A percentile compares a stretch with the other conserved stretches of the same genome.
Evolutionary conservation across 2,888 invertebrate genomes (phyloP).

Genomic region (Marronus borbonicus): DNA sequence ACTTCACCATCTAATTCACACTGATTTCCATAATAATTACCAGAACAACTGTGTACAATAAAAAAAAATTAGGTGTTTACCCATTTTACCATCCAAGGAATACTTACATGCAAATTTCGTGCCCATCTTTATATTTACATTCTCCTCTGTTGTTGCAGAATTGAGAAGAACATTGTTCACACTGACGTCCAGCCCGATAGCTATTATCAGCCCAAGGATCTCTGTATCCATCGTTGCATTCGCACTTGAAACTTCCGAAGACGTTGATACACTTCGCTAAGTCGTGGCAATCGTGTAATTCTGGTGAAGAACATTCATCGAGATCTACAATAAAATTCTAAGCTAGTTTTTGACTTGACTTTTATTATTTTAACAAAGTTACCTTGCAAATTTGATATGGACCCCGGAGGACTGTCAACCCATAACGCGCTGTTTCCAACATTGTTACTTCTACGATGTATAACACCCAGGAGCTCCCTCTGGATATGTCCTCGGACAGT

Average conservation of each 20-base stretch:
- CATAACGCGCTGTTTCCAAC: slow-evolving; percentile 90
- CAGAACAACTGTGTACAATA: slow-evolving; percentile 76
- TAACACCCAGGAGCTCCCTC: slow-evolving; percentile 87
- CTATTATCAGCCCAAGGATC: slow-evolving; percentile 82
- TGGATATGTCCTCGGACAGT: slow-evolving; percentile 84
- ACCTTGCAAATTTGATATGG: slow-evolving; percentile 80
- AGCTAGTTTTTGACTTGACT: background rate
- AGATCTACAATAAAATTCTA: slow-evolving; percentile 74
- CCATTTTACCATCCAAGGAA: too few relatives aligned
- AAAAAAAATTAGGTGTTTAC: background rate
- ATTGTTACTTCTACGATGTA: slow-evolving; percentile 88
- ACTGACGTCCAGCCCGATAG: slow-evolving; percentile 81
- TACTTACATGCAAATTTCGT: slow-evolving; percentile 84
- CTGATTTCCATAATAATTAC: slow-evolving; percentile 89
- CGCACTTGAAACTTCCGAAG: slow-evolving; percentile 88
- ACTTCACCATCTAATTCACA: slow-evolving; percentile 96
- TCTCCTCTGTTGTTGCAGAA: slow-evolving; percentile 89
- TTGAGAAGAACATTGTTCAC: slow-evolving; percentile 83
- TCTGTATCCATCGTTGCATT: slow-evolving; percentile 82
- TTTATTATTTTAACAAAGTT: slow-evolving; percentile 40
- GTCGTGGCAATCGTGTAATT: slow-evolving; percentile 88
- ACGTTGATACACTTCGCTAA: slow-evolving; percentile 85
- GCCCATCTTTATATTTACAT: slow-evolving; percentile 84
- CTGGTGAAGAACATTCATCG: slow-evolving; percentile 87
- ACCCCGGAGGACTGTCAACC: slow-evolving; percentile 87